Evolutionary conservation across 2,888 invertebrate genomes (phyloP), one percentile per base, ranked within the genome.

Genomic region (Fissipunctia ypsillon): DNA sequence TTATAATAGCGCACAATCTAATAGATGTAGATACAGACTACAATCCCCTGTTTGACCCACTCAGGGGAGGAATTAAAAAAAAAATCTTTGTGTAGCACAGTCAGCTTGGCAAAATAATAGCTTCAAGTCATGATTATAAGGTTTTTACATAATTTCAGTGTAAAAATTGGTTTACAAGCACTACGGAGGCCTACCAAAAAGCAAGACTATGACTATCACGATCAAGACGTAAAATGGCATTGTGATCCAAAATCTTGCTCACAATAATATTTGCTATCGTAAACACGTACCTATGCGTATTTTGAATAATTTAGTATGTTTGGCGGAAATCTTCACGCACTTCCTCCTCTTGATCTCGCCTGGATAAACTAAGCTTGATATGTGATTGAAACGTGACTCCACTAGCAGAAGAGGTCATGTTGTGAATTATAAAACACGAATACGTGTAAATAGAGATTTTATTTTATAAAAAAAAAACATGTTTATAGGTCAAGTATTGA

Each of bases 261-360:
- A 56, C 25, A 59, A 41, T n/a, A 59, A 57, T 25, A 25, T 43
- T 76, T 72, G 67, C 57, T 57, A 83, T 76, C 71, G 67, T 77
- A 76, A 74, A 73, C 85, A 87, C 84, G 84, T 79, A 38, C 38
- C 38, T 38, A 79, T 77, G 65, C 52, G 75, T 84, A 85, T 83
- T 89, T 88, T 91, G 90, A 91, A 91, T 91, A 89, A 89, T 90
- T 91, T 90, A 90, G 88, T 88, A 88, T 52, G 88, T 88, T 87
- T 52, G 25, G 76, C 76, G 57, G 72, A 65, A 78, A 73, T 78
- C 73, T 81, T 63, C 71, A 81, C 83, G 80, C 83, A 78, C 80
- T 85, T 80, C 81, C 64, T 80, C 65, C 60, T 74, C 66, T 64
- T 66, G 19, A 76, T 73, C 64, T 72, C 67, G 75, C 56, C 35